A percentile compares a stretch with the other conserved stretches of the same genome.
Evolutionary conservation across 1,140 invertebrate genomes (phyloP).

Genomic region (Agraylea sexmaculata): DNA sequence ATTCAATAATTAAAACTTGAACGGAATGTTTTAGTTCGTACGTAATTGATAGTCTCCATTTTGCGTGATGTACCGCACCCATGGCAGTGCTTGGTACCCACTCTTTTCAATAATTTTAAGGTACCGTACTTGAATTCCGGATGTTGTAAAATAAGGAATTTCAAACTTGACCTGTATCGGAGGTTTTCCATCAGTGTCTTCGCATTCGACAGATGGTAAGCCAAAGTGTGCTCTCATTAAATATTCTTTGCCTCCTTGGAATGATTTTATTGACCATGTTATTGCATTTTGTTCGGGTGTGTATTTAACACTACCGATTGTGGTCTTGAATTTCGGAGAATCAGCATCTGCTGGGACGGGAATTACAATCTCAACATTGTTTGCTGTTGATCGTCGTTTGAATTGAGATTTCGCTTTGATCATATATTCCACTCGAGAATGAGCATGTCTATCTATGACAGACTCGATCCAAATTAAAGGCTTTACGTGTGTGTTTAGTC

Average conservation of each 20-base stretch:
- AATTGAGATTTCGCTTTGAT: slow-evolving; percentile 99
- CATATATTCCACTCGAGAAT: slow-evolving; percentile 98
- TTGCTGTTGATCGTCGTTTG: slow-evolving; percentile 94
- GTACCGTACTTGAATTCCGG: slow-evolving; percentile 96
- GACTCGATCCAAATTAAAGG: slow-evolving; percentile 99
- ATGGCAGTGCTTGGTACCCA: slow-evolving; percentile 97
- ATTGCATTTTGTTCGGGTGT: slow-evolving; percentile 96
- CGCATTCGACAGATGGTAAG: slow-evolving; percentile 91
- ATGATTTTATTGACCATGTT: slow-evolving; percentile 99
- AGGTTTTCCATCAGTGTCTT: slow-evolving; percentile 92
- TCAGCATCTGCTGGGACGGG: slow-evolving; percentile 97
- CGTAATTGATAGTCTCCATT: slow-evolving; percentile 98
- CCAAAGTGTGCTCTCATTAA: slow-evolving; percentile 98
- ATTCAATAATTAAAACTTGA: neutral
- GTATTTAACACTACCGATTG: slow-evolving; percentile 95
- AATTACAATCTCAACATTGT: slow-evolving; percentile 98
- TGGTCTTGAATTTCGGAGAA: slow-evolving; percentile 98
- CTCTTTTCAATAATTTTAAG: slow-evolving; percentile 99
- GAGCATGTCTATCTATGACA: slow-evolving; percentile 96
- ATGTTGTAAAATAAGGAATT: slow-evolving; percentile 99
- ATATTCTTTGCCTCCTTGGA: slow-evolving; percentile 98
- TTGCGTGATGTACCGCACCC: slow-evolving; percentile 99
- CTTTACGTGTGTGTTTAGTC: slow-evolving; percentile 94
- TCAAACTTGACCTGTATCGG: slow-evolving; percentile 99
- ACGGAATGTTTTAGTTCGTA: slow-evolving; percentile 58